Evolutionary conservation across 2,888 invertebrate species (phyloP).

Genomic region (Flexamia atlantica): DNA sequence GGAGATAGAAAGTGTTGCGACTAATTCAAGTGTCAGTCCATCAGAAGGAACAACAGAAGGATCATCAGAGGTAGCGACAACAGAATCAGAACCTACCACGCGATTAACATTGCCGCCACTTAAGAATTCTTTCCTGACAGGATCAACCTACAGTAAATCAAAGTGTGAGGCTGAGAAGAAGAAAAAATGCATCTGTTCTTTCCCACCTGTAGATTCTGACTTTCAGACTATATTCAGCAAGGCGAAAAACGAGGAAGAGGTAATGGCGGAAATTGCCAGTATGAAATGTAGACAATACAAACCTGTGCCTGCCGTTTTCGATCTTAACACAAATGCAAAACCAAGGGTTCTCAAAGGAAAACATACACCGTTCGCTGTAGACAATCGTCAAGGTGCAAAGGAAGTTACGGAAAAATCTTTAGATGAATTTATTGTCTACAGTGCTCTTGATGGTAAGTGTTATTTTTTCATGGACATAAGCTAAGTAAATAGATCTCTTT

Average conservation of each 20-base stretch:
- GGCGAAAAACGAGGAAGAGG: not conserved
- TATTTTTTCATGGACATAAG: too few relatives aligned
- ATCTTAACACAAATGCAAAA: constrained; percentile 60
- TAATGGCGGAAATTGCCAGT: constrained; percentile 31
- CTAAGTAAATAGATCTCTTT: too few relatives aligned
- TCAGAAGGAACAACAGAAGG: constrained; percentile 12
- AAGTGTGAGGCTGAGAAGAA: constrained; percentile 49
- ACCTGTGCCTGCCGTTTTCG: constrained; percentile 34
- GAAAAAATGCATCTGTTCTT: constrained; percentile 53
- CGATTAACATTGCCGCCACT: not conserved
- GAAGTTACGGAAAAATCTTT: constrained; percentile 58
- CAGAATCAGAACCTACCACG: not conserved
- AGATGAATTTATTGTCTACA: constrained; percentile 54
- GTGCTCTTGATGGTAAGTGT: constrained; percentile 41
- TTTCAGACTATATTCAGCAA: constrained; percentile 29
- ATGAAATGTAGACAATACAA: constrained; percentile 56
- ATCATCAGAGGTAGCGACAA: too few relatives aligned
- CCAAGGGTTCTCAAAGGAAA: constrained; percentile 63
- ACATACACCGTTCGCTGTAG: constrained; percentile 57
- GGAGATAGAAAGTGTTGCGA: not conserved
- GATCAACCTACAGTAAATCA: constrained; percentile 48
- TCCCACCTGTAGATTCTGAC: constrained; percentile 32
- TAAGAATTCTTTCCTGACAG: not conserved
- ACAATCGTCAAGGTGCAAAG: constrained; percentile 61
- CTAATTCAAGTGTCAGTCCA: not conserved